Base-by-base conservation (phyloP, 2,113 vertebrate genomes). In the Caretta caretta region DNA sequence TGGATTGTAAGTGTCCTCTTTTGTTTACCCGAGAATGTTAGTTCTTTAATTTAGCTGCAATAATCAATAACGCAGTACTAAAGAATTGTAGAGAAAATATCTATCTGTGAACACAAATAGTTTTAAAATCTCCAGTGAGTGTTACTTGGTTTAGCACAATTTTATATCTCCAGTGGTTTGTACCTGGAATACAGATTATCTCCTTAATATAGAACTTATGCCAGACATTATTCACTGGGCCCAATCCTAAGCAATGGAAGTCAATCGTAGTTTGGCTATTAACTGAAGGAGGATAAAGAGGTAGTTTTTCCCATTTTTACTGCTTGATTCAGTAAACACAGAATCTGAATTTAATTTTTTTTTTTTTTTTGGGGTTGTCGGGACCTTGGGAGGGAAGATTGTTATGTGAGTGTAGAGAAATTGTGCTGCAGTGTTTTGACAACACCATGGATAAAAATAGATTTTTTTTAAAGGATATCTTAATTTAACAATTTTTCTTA, bases 101-200 rank as follows among this genome's bases (percentile, higher is more conserved):
- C 84, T 92, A 25, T 80, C 90, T 38, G 78, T 80, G 53, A 89
- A 14, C 46, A 14, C 90, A 69, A 86, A 5, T 24, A 89, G 62
- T 35, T 2, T 78, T 88, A 25, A 0, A 4, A 10, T 59, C 57
- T 89, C 95, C 65, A 38, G 0, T 90, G 65, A 86, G 5, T 29
- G 2, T 69, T 35, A 17, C 31, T 65, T 65, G 62, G 14, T 65
- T 65, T 65, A 35, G 31, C n/a, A 2, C 1, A 0, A 1, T 83
- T 57, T 79, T 86, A 54, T 31, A 8, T 78, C 10, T 6, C 29
- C 13, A 29, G 17, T 87, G 38, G 29, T 35, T 75, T 90, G 20
- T 46, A 1, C 54, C 1, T 1, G 0, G 62, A 25, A 53, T 83
- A 6, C 0, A 0, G 31, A 11, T 6, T 24, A 31, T 86, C 69